Evolutionary conservation across 2,113 vertebrate genomes (phyloP).

Genomic region (Sceloporus tristichus): DNA sequence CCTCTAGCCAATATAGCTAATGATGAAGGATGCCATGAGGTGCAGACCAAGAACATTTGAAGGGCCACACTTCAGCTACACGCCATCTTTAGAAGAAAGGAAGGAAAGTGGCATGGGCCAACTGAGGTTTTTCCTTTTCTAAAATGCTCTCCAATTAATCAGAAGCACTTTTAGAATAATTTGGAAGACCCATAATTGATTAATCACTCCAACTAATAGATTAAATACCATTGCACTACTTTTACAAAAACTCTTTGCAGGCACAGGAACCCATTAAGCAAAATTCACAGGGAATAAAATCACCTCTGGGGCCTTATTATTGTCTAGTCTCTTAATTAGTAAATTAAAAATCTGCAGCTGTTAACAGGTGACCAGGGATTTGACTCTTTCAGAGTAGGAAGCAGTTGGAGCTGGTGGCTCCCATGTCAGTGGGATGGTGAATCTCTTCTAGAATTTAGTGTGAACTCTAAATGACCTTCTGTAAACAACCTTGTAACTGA

Average conservation of each 20-base stretch:
- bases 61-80: neutral
- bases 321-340: neutral
- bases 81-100: neutral
- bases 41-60: too few species aligned
- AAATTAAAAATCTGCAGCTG: neutral
- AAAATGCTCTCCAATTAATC: neutral
- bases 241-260: neutral
- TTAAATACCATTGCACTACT: neutral
- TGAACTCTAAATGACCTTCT: too few species aligned
- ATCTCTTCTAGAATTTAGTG: too few species aligned
- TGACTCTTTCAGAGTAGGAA: neutral
- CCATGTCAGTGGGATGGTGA: too few species aligned
- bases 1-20: too few species aligned
- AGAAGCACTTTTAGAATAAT: neutral
- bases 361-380: neutral
- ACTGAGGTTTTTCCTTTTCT: neutral
- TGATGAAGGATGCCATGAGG: too few species aligned
- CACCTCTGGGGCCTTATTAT: neutral
- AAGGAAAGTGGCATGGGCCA: neutral
- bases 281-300: neutral
- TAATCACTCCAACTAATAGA: neutral
- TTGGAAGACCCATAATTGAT: neutral
- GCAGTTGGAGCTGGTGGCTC: too few species aligned
- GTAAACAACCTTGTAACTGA: too few species aligned
- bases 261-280: neutral